These are phyloP conservation scores for Idris sp. DNA, from an alignment of 1,140 invertebrate genomes.

Conservation along the genomic window DNA sequence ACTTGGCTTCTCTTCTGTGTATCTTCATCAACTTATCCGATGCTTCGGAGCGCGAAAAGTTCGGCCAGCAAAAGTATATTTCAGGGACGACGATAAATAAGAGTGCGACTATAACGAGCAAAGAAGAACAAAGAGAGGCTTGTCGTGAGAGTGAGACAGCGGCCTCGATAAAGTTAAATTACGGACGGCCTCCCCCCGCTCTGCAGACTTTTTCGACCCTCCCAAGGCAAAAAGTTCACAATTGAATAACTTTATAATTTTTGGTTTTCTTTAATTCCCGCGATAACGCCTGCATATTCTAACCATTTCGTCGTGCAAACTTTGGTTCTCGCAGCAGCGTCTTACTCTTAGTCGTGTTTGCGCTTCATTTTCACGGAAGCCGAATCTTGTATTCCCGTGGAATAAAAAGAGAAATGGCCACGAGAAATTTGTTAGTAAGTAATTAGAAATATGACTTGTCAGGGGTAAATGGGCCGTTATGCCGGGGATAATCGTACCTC, in stretches of 20 bases:
- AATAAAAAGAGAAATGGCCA: constrained; percentile 54
- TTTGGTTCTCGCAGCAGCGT: constrained; percentile 32
- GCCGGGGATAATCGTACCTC: constrained; percentile 67
- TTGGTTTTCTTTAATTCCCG: constrained; percentile 67
- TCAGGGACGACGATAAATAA: constrained; percentile 59
- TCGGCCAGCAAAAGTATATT: constrained; percentile 46
- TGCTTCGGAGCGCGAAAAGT: constrained; percentile 54
- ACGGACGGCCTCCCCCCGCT: constrained; percentile 37
- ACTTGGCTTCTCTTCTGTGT: constrained; percentile 49
- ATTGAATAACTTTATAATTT: constrained; percentile 70
- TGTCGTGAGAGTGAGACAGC: constrained; percentile 24
- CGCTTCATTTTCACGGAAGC: no score
- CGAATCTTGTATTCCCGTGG: constrained; percentile 53
- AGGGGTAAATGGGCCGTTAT: constrained; percentile 70
- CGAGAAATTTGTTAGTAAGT: constrained; percentile 65
- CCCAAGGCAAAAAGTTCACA: constrained; percentile 60
- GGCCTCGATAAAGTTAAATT: constrained; percentile 68
- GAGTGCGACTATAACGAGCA: constrained; percentile 43
- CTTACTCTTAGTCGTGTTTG: constrained; percentile 28
- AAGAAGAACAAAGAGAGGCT: no score
- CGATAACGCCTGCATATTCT: constrained; percentile 59
- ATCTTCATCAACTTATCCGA: constrained; percentile 61
- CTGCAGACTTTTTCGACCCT: constrained; percentile 33
- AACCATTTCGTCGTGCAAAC: constrained; percentile 32
- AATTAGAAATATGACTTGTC: constrained; percentile 72